Percentiles rank a stretch among this genome's conserved stretches.
phyloP scores from a whole-genome alignment of 2,113 vertebrate species.

The Astatoreochromis straeleni region DNA sequence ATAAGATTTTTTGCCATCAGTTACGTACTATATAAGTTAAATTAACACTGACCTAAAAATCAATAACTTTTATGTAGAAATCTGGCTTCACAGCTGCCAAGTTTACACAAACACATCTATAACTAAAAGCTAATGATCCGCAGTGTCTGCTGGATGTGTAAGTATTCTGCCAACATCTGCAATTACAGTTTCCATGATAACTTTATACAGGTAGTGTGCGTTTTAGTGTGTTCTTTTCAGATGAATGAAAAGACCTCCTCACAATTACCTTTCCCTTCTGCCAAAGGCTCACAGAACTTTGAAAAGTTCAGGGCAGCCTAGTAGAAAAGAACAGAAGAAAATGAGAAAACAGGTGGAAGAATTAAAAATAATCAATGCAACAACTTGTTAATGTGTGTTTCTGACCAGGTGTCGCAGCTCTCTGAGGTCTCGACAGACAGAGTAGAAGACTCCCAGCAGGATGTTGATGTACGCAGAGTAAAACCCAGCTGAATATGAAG shows the following conservation, averaged over 20 bases:
- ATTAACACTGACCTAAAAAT: background rate
- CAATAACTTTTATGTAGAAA: background rate
- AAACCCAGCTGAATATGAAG: slow-evolving; percentile 84
- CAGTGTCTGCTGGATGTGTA: background rate
- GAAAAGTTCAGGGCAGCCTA: slow-evolving; percentile 92
- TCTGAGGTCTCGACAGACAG: slow-evolving; percentile 90
- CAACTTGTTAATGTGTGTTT: background rate
- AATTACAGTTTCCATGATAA: background rate
- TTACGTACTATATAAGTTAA: background rate
- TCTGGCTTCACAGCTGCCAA: background rate
- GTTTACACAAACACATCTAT: background rate
- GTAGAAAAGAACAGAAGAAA: background rate
- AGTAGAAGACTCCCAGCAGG: slow-evolving; percentile 94
- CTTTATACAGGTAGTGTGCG: background rate
- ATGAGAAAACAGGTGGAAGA: background rate
- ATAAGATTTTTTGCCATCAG: background rate
- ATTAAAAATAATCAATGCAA: background rate
- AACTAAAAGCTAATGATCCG: background rate
- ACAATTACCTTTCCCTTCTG: slow-evolving; percentile 85
- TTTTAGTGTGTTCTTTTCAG: background rate
- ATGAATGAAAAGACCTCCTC: background rate
- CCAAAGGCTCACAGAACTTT: slow-evolving; percentile 91
- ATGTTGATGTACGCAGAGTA: slow-evolving; percentile 94
- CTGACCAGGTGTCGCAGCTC: slow-evolving; percentile 93
- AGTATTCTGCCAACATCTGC: background rate